Conservation (phyloP, 2,888 invertebrate genomes). For the Boloria selene region DNA sequence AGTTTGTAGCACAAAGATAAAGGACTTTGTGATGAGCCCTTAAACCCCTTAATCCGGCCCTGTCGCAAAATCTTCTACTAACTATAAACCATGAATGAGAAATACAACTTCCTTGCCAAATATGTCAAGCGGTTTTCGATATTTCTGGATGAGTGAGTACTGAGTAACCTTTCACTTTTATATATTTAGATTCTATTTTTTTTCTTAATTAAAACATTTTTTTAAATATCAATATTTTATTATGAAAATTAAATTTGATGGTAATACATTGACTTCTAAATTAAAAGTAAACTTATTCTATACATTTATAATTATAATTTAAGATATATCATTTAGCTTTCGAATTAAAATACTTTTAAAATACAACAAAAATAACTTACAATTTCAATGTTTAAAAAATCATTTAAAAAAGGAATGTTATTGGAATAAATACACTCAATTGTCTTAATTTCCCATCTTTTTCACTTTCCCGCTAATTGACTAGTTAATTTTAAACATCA, state of each 20-base stretch:
- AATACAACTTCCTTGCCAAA: too few species aligned
- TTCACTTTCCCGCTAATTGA: slow-evolving; percentile 64
- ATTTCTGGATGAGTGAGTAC: too few species aligned
- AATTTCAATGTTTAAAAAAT: slow-evolving; percentile 6
- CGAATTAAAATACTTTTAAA: slow-evolving; percentile 7
- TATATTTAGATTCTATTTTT: too few species aligned
- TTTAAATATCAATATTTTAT: slow-evolving; percentile 33
- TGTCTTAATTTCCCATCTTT: slow-evolving; percentile 31
- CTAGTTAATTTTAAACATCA: slow-evolving; percentile 69
- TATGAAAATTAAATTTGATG: slow-evolving; percentile 50
- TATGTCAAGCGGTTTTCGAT: too few species aligned
- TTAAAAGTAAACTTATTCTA: slow-evolving; percentile 27
- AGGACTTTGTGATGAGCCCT: too few species aligned
- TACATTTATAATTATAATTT: slow-evolving; percentile 33
- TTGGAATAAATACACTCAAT: slow-evolving; percentile 36
- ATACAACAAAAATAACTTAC: slow-evolving; percentile 18
- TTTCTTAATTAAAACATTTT: slow-evolving; percentile 28
- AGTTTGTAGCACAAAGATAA: too few species aligned
- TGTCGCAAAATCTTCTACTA: too few species aligned
- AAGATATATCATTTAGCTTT: slow-evolving; percentile 22
- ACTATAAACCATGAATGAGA: too few species aligned
- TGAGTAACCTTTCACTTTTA: too few species aligned
- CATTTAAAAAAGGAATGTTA: slow-evolving; percentile 41
- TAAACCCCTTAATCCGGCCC: too few species aligned
- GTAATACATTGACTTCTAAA: slow-evolving; percentile 43